phyloP scores from a whole-genome alignment of 2,888 invertebrate species.

The Eristalinus aeneus region DNA sequence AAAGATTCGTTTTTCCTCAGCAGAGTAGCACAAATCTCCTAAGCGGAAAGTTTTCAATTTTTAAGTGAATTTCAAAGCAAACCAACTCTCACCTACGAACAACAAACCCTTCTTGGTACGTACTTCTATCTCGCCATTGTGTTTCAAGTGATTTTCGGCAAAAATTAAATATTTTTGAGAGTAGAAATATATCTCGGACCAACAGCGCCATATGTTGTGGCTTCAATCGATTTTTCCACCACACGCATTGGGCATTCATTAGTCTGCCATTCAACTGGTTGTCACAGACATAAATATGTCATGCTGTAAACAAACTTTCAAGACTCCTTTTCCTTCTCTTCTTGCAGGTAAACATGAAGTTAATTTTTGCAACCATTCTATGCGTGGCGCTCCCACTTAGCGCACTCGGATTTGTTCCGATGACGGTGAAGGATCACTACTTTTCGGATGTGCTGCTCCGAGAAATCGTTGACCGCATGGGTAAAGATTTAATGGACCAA shows the following conservation, averaged over 20 bases:
- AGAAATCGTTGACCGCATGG: constrained; percentile 90
- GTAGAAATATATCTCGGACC: background rate
- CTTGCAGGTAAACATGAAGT: constrained; percentile 46
- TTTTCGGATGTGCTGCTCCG: constrained; percentile 88
- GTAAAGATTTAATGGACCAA: constrained; percentile 85
- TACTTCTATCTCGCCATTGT: background rate
- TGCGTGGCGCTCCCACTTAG: constrained; percentile 35
- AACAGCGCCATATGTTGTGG: background rate
- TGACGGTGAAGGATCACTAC: constrained; percentile 82
- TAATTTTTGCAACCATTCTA: constrained; percentile 27
- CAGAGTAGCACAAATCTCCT: background rate
- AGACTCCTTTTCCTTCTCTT: background rate
- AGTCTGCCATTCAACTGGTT: background rate
- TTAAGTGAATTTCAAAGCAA: background rate
- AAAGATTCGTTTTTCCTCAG: background rate
- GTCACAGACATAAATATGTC: background rate
- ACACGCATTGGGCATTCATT: background rate
- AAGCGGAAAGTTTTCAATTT: background rate
- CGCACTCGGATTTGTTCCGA: constrained; percentile 44
- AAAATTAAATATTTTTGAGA: background rate
- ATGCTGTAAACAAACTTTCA: background rate
- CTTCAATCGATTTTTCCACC: constrained; percentile 1
- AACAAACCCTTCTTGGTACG: background rate
- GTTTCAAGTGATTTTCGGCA: background rate
- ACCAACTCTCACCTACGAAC: background rate